Conservation (phyloP, 2,888 invertebrate genomes). For the Drosophila mayaguana region DNA sequence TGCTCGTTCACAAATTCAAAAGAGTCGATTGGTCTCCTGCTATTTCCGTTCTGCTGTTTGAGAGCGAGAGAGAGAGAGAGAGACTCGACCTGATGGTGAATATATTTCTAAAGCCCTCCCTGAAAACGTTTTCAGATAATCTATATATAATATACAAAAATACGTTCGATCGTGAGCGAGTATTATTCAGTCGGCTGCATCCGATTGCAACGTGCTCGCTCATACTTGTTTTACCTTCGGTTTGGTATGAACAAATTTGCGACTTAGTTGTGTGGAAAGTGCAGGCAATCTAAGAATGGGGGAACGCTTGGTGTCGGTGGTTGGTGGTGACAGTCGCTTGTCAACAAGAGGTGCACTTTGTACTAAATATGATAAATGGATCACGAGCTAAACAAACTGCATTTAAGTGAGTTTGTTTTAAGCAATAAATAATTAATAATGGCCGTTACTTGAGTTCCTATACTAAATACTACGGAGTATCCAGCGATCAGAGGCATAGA, state of each 20-base stretch:
- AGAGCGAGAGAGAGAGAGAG: too few relatives aligned
- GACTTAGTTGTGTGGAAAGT: conserved; percentile 71
- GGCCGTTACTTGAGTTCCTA: neutral
- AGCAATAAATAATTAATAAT: neutral
- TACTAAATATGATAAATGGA: conserved; percentile 50
- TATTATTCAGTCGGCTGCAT: neutral
- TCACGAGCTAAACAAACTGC: neutral
- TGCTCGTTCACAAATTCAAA: neutral
- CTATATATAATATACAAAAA: too few relatives aligned
- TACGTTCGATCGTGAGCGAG: neutral
- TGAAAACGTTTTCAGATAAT: too few relatives aligned
- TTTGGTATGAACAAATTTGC: conserved; percentile 70
- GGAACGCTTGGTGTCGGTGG: conserved; percentile 55
- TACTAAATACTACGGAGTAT: neutral
- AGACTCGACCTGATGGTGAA: too few relatives aligned
- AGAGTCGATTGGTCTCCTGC: neutral
- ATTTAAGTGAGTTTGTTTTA: neutral
- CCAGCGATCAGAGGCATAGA: neutral
- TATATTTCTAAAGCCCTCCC: too few relatives aligned
- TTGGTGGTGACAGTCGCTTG: conserved; percentile 80
- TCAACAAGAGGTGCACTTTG: conserved; percentile 61
- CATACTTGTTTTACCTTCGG: conserved; percentile 7
- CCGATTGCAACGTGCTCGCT: neutral
- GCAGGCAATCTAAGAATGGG: conserved; percentile 47
- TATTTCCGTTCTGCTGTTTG: too few relatives aligned